Base-by-base conservation (phyloP, 2,113 vertebrate genomes). In the Strix uralensis region DNA sequence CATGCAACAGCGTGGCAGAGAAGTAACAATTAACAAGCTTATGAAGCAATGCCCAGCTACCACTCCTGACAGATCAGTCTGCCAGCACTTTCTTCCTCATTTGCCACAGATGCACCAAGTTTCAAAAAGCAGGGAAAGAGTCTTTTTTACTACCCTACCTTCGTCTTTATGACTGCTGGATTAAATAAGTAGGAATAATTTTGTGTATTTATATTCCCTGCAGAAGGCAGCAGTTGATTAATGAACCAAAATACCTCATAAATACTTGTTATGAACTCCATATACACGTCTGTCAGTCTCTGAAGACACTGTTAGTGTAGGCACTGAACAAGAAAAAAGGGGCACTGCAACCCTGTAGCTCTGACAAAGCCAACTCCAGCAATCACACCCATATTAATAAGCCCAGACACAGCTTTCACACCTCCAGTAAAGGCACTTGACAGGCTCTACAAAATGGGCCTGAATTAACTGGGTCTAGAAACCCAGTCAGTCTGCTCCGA, bases 401-500 rank as follows among this genome's bases (percentile, higher is more conserved):
- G 27, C 57, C 52, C 58, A 94, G 91, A 94, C 57, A 86, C 15
- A 87, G 72, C 49, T 94, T 94, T 90, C 61, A 67, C 29, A 65
- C 11, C 73, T 44, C 63, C 57, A 86, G 32, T 95, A 91, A 97
- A 95, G 36, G 47, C 75, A 83, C 26, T 14, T 57, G 84, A 95
- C 86, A 96, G 65, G 66, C n/a, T 94, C 47, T 62, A 79, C 32
- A 71, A 83, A 85, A 4, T 47, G 74, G 70, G 42, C 58, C 93
- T 86, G 69, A 90, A 85, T 91, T 90, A 94, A 72, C 44, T 46
- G 9, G 55, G n/a, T 74, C 67, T 83, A 81, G 81, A 77, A 97
- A 94, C 44, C 30, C 65, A 92, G 70, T 71, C 88, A 94, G 91
- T 25, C 47, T 86, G 71, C 51, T 87, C 26, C 6, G 2, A 27